These are phyloP conservation scores for Bombus waltoni DNA, from an alignment of 1,140 invertebrate genomes.

Conservation along the genomic window DNA sequence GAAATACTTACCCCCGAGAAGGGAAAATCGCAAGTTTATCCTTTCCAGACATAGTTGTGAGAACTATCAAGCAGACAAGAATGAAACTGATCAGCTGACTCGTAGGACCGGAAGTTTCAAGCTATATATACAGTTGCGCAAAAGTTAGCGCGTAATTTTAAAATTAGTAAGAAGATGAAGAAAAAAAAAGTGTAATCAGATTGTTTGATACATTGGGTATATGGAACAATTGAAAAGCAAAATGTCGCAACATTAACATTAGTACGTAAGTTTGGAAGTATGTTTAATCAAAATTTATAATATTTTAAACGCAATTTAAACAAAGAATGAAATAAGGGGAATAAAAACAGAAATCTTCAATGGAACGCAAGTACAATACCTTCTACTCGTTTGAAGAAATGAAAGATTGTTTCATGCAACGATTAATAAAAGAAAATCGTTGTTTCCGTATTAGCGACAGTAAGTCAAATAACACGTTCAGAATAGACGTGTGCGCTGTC, in stretches of 20 bases:
- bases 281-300: neutral
- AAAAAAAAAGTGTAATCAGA: neutral
- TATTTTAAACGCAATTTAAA: neutral
- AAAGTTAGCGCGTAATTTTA: conserved; percentile 44
- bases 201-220: neutral
- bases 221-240: neutral
- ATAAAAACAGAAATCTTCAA: neutral
- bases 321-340: neutral
- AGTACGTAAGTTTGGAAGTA: neutral
- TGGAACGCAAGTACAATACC: neutral
- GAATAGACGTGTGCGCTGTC: conserved; percentile 33
- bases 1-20: conserved; percentile 95
- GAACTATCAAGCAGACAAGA: conserved; percentile 73
- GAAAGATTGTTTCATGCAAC: conserved; percentile 31
- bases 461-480: conserved; percentile 30
- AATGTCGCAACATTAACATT: neutral
- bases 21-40: conserved; percentile 98
- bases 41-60: conserved; percentile 93
- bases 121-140: neutral
- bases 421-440: conserved; percentile 66
- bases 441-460: conserved; percentile 35
- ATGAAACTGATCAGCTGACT: conserved; percentile 82
- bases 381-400: conserved; percentile 29
- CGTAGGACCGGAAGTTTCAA: conserved; percentile 66
- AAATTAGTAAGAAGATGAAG: neutral